Evolutionary conservation across 2,888 invertebrate species (phyloP).

Genomic region (Lasioglossum leucozonium): DNA sequence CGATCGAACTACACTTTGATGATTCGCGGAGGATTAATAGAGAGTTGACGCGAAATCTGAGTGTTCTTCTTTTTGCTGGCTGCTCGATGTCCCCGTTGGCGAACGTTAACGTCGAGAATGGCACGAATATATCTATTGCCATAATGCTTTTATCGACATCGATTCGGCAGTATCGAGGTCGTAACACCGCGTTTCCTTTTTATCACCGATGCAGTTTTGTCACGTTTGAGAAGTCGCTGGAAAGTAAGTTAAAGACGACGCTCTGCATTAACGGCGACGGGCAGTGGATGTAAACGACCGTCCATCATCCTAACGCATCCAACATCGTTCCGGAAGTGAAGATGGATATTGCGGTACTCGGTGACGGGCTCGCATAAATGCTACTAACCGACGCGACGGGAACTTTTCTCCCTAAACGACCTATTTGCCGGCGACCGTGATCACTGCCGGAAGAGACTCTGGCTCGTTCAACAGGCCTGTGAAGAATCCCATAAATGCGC

Average conservation of each 20-base stretch:
- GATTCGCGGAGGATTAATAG: not conserved
- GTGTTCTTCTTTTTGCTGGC: not conserved
- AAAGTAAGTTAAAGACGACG: not conserved
- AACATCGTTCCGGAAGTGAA: slow-evolving; percentile 79
- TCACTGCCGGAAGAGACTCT: not conserved
- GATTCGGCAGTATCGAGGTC: not conserved
- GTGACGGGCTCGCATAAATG: slow-evolving; percentile 80
- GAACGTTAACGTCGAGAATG: not conserved
- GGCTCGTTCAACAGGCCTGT: not conserved
- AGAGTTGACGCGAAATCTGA: not conserved
- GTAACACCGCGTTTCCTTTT: not conserved
- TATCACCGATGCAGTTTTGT: not conserved
- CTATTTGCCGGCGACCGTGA: not conserved
- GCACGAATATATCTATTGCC: not conserved
- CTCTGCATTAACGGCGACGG: slow-evolving; percentile 65
- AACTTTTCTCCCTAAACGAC: slow-evolving; percentile 1
- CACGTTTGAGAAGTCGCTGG: not conserved
- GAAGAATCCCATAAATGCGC: not conserved
- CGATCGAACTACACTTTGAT: not conserved
- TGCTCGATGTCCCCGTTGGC: not conserved
- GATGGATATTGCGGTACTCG: slow-evolving; percentile 82
- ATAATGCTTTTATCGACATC: not conserved
- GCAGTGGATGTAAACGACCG: slow-evolving; percentile 81
- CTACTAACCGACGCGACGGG: not conserved
- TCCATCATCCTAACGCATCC: slow-evolving; percentile 77